Conservation (phyloP, 2,113 vertebrate genomes). For the Scytalopus superciliaris region DNA sequence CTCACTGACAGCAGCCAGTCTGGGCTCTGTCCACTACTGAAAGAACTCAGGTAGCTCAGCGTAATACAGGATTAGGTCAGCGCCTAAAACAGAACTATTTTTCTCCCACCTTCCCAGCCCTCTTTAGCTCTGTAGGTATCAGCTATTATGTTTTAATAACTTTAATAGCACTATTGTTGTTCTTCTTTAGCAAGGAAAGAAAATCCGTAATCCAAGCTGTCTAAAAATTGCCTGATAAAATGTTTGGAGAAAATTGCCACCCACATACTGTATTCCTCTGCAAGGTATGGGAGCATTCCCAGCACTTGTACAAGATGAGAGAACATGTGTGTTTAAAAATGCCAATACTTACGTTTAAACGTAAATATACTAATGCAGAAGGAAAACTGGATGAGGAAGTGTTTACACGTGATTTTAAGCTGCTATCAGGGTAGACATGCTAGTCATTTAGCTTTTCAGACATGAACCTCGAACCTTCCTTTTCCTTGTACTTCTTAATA, state of each 20-base stretch:
- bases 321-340: constrained; percentile 15
- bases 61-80: background rate
- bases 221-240: constrained; percentile 26
- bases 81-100: background rate
- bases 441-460: background rate
- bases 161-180: background rate
- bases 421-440: background rate
- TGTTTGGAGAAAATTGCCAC: constrained; percentile 39
- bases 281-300: background rate
- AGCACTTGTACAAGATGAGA: background rate
- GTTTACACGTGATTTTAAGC: background rate
- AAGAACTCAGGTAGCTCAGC: background rate
- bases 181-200: background rate
- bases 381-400: background rate
- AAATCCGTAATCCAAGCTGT: background rate
- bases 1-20: background rate
- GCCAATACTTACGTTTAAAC: background rate
- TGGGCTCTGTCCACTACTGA: background rate
- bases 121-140: background rate
- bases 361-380: constrained; percentile 9
- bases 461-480: background rate
- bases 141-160: constrained; percentile 2
- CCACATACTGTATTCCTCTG: background rate
- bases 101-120: background rate
- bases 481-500: background rate